These are phyloP conservation scores for Galagoides demidoff DNA, from an alignment of 2,797 vertebrate species.

Conservation along the genomic window DNA sequence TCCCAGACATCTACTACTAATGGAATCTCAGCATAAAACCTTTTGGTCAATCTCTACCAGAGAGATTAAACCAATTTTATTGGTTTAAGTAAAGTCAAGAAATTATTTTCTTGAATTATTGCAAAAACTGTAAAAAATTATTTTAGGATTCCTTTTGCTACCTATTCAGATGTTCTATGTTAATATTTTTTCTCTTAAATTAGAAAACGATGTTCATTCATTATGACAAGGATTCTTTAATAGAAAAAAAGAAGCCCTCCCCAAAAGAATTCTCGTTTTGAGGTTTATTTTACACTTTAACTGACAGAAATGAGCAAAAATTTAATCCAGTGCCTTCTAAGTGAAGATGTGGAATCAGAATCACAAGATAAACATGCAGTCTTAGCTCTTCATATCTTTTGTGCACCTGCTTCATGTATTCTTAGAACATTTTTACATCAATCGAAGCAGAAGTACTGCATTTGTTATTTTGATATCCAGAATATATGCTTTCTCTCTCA, in stretches of 20 bases:
- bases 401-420: neutral
- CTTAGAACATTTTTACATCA: constrained; percentile 41
- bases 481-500: neutral
- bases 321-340: constrained; percentile 39
- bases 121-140: neutral
- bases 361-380: neutral
- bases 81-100: no score
- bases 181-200: constrained; percentile 49
- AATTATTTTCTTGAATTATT: constrained; percentile 48
- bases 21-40: neutral
- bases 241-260: neutral
- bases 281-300: constrained; percentile 12
- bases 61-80: neutral
- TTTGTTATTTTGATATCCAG: constrained; percentile 34
- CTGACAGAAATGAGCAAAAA: constrained; percentile 12
- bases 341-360: neutral
- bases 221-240: neutral
- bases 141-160: constrained; percentile 1
- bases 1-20: neutral
- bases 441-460: neutral
- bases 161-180: neutral
- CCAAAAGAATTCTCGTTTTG: neutral
- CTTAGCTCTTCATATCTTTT: constrained; percentile 16
- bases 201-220: constrained; percentile 5
- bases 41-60: neutral